Base-by-base conservation (phyloP, 2,797 vertebrate species). In the Hippocampus kuda region DNA sequence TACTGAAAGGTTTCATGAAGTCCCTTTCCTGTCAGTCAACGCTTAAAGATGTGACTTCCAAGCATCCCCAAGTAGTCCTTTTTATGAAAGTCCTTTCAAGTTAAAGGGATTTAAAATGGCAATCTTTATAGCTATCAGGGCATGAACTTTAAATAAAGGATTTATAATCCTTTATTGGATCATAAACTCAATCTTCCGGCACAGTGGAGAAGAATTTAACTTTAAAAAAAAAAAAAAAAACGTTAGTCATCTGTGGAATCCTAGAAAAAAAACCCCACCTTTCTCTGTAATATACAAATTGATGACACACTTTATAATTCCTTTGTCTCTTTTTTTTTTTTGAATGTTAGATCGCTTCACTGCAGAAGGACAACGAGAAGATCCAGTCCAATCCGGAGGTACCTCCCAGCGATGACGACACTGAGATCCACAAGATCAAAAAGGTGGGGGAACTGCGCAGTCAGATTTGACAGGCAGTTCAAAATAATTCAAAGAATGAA, bases 381-480 rank as follows among this genome's bases (percentile, higher is more conserved):
- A 94, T 95, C 85, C 96, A 98, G 88, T 91, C 93, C 16, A 94
- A 89, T 56, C 93, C 95, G 80, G 90, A 87, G 46, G 87, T 86
- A 0, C 73, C 88, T 0, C 91, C 93, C 67, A 94, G 83, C 0
- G 94, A 98, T 0, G 96, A 98, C 0, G 96, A 99, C 89, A 93
- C 92, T 0, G 97, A 99, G 86, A 94, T 99, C 84, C 98, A 94
- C 90, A 99, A 99, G 78, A 99, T 99, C 78, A 99, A 98, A 85
- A 99, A 98, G 93, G 97, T 98, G 72, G 79, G 68, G 15, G 41
- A n/a, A 10, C 22, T 67, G 62, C 34, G 65, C 27, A 2, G 30
- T 0, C 16, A 27, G 15, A 48, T 65, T 65, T 46, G 24, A n/a
- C 41, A 26, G 15, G 6, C 62, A 46, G 24, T 48, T 65, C 56